Evolutionary conservation across 2,797 vertebrate species (phyloP).

Genomic region (Xenops minutus): DNA sequence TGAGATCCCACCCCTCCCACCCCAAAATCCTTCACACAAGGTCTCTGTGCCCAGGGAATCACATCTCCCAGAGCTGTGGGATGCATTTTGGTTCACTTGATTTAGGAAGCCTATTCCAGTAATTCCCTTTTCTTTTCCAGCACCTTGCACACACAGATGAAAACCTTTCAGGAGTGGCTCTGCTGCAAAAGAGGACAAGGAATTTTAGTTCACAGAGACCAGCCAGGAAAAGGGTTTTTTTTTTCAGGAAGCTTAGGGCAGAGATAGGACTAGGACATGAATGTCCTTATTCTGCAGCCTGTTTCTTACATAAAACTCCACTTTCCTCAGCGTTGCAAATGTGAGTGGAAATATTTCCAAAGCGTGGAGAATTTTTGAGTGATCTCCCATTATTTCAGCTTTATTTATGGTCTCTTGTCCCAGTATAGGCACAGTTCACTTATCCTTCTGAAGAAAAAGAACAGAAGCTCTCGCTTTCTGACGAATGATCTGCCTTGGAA

Average conservation of each 20-base stretch:
- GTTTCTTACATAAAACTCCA: conserved; percentile 33
- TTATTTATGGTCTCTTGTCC: conserved; percentile 31
- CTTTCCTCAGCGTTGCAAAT: conserved; percentile 45
- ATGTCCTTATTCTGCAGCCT: background rate
- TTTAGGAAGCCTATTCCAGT: background rate
- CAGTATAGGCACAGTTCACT: background rate
- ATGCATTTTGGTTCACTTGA: background rate
- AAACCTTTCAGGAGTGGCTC: background rate
- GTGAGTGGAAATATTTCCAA: conserved; percentile 40
- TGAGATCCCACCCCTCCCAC: rapidly evolving
- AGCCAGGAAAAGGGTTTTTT: rapidly evolving
- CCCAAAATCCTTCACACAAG: background rate
- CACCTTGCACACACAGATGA: background rate
- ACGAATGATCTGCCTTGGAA: background rate
- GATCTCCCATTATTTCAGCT: conserved; percentile 60
- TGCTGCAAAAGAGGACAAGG: background rate
- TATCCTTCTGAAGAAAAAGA: conserved; percentile 47
- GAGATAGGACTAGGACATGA: background rate
- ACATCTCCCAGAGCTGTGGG: background rate
- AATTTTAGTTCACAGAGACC: background rate
- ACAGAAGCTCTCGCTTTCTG: conserved; percentile 14
- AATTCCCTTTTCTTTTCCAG: background rate
- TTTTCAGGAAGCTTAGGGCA: background rate
- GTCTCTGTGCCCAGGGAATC: background rate
- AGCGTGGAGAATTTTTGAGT: conserved; percentile 55